Base-by-base conservation (phyloP, 2,797 vertebrate genomes). In the Myotis myotis region DNA sequence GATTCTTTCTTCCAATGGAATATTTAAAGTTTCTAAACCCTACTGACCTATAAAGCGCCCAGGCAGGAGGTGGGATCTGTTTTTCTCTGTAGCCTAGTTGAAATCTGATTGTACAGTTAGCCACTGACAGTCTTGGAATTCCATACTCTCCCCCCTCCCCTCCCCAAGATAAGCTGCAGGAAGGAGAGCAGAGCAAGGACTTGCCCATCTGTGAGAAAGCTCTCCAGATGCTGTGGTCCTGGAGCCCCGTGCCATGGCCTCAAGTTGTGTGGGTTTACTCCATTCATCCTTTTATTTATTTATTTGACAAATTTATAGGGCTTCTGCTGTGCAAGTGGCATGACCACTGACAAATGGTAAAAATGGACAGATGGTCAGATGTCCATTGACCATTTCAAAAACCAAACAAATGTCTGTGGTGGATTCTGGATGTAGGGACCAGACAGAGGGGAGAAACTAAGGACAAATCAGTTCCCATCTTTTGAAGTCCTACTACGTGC, bases 301-400 rank as follows among this genome's bases (percentile, higher is more conserved):
- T 91, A 80, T 60, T 75, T 94, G 51, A 64, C 5, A 80, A 89
- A 55, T 92, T 81, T 68, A 82, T 28, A 93, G 64, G 70, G 7
- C 19, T 87, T 36, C 70, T 75, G 2, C 51, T 72, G 8, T 92
- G 41, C 44, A 83, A 68, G 16, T 41, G 57, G 36, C 75, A 38
- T 38, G 75, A 51, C 28, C 30, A 6, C 23, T 49, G 28, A 87
- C 41, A 91, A 86, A 20, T 49, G 20, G 57, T 49, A 68, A 68
- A 47, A 75, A 8, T 66, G 15, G 47, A 55, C 16, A 81, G 49
- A 47, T 87, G 47, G 44, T 80, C 64, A 33, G 28, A 17, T 57
- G 8, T 55, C 62, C n/a, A 53, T 9, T 93, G 51, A 57, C 15
- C 6, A 33, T 85, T 71, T 62, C 60, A 30, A 62, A 62, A 62